Conservation (phyloP, 2,888 invertebrate species). For the Ommatoiulus sabulosus region DNA sequence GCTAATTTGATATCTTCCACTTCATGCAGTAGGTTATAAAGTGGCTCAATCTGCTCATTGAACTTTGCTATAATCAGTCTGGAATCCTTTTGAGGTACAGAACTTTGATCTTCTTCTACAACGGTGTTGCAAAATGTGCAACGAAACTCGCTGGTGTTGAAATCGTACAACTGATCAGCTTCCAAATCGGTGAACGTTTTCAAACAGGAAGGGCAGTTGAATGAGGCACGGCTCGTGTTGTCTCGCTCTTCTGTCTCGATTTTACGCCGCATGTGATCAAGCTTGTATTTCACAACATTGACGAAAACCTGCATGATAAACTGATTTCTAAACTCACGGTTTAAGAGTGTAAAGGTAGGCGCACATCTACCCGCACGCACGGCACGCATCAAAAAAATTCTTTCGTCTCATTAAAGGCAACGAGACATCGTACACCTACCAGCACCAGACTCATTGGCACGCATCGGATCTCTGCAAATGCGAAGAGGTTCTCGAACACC, state of each 20-base stretch:
- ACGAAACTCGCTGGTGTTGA: conserved; percentile 84
- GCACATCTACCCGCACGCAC: no score
- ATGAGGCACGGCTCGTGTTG: conserved; percentile 94
- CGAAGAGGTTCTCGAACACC: no score
- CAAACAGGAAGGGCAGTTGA: conserved; percentile 89
- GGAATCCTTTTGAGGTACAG: conserved; percentile 92
- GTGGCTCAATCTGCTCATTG: conserved; percentile 92
- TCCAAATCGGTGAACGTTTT: conserved; percentile 97
- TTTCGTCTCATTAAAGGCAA: not conserved
- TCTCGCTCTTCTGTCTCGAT: conserved; percentile 96
- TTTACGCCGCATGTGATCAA: conserved; percentile 94
- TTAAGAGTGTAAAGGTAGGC: not conserved
- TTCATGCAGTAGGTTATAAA: conserved; percentile 89
- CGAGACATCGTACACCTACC: no score
- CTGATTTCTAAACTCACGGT: no score
- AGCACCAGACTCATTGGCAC: not conserved
- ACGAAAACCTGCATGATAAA: conserved; percentile 78
- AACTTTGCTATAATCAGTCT: conserved; percentile 89
- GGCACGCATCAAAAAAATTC: no score
- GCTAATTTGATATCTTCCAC: conserved; percentile 94
- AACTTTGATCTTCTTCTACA: conserved; percentile 94
- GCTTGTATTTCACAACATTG: conserved; percentile 96
- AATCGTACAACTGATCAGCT: conserved; percentile 89
- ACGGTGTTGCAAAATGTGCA: conserved; percentile 90
- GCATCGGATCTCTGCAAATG: not conserved